These are phyloP conservation scores for Ramazzottius varieornatus DNA, from an alignment of 2,888 invertebrate species.

Conservation along the genomic window DNA sequence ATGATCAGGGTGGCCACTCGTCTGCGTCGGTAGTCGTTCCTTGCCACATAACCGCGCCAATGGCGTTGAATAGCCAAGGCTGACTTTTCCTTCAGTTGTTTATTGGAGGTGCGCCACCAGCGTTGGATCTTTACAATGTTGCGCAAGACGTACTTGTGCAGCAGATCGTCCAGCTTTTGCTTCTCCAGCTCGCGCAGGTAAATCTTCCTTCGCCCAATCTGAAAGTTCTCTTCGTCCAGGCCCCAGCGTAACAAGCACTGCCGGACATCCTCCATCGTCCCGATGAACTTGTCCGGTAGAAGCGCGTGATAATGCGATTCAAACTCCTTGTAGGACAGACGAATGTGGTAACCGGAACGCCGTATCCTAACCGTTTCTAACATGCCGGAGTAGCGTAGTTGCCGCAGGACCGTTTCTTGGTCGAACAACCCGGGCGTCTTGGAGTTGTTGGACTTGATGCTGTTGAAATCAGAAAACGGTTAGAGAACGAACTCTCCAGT, in stretches of 20 bases:
- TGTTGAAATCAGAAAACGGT: no score
- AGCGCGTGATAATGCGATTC: slow-evolving; percentile 70
- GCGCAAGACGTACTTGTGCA: slow-evolving; percentile 77
- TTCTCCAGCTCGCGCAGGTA: slow-evolving; percentile 82
- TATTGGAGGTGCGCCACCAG: slow-evolving; percentile 40
- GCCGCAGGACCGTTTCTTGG: slow-evolving; percentile 66
- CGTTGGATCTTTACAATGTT: slow-evolving; percentile 69
- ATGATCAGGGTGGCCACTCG: slow-evolving; percentile 23
- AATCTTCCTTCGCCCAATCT: slow-evolving; percentile 56
- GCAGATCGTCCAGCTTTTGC: slow-evolving; percentile 58
- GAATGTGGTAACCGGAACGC: slow-evolving; percentile 77
- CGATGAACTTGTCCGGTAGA: slow-evolving; percentile 51
- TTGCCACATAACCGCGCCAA: slow-evolving; percentile 42
- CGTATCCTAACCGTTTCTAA: slow-evolving; percentile 76
- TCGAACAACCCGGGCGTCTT: slow-evolving; percentile 77
- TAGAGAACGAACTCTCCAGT: no score
- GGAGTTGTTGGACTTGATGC: slow-evolving; percentile 76
- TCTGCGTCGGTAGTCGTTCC: slow-evolving; percentile 39
- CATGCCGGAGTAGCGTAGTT: slow-evolving; percentile 83
- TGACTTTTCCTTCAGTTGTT: slow-evolving; percentile 22
- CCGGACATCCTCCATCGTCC: slow-evolving; percentile 57
- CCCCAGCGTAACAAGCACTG: slow-evolving; percentile 55
- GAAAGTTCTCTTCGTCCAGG: slow-evolving; percentile 64
- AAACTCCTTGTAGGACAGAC: slow-evolving; percentile 75
- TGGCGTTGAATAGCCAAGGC: slow-evolving; percentile 44